Conservation (phyloP, 2,797 vertebrate genomes). For the Acanthurus tractus region DNA sequence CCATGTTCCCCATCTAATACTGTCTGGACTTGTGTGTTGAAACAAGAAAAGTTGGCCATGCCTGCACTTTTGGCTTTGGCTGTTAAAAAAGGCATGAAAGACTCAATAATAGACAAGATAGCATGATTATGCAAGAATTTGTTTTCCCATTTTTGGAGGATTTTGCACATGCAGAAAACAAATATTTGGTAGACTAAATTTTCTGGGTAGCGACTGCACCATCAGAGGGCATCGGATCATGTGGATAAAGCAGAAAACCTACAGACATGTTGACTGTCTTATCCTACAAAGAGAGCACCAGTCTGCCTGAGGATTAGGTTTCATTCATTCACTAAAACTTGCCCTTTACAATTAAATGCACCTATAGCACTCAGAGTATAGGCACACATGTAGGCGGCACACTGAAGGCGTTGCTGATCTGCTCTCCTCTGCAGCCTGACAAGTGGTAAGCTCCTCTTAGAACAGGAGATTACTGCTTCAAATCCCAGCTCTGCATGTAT, state of each 20-base stretch:
- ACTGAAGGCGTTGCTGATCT: slow-evolving; percentile 59
- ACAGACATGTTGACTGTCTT: neutral
- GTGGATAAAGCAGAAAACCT: neutral
- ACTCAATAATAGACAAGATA: neutral
- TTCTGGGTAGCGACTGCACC: neutral
- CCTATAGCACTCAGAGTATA: slow-evolving; percentile 18
- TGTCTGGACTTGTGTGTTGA: slow-evolving; percentile 22
- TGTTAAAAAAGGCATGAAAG: slow-evolving; percentile 1
- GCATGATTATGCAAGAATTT: neutral
- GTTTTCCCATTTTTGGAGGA: neutral
- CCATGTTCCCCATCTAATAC: slow-evolving; percentile 37
- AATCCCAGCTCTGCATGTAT: slow-evolving; percentile 82
- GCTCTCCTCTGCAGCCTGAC: slow-evolving; percentile 70
- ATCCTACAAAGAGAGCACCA: neutral
- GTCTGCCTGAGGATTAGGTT: neutral
- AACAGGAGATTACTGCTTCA: slow-evolving; percentile 77
- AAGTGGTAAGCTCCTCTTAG: slow-evolving; percentile 79
- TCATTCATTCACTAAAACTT: slow-evolving; percentile 13
- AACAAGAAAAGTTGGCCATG: slow-evolving; percentile 5
- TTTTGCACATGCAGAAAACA: neutral
- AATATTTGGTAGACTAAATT: neutral
- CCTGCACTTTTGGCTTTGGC: slow-evolving; percentile 19
- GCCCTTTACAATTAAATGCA: slow-evolving; percentile 15
- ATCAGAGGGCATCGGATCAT: neutral
- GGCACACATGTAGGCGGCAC: slow-evolving; percentile 39